A percentile compares a stretch with the other conserved stretches of the same genome.
Conservation (phyloP, 2,888 invertebrate species). For the Lasioglossum pauxillum region DNA sequence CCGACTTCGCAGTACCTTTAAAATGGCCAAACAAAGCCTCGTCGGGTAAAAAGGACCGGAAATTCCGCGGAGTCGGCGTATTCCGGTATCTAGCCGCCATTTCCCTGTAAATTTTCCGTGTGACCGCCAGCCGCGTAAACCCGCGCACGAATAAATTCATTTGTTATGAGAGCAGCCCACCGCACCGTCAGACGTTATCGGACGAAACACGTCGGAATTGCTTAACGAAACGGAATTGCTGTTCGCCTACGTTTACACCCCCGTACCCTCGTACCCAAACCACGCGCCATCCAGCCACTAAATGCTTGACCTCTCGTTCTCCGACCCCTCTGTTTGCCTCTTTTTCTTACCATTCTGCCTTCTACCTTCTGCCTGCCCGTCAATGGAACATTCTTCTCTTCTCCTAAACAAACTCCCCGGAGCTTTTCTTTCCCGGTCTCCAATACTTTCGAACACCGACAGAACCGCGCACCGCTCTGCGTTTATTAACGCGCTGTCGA, state of each 20-base stretch:
- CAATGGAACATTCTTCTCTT: conserved; percentile 16
- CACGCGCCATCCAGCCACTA: neutral
- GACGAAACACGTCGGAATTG: conserved; percentile 74
- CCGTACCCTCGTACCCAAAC: conserved; percentile 13
- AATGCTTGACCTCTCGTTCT: neutral
- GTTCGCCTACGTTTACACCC: conserved; percentile 49
- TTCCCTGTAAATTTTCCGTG: conserved; percentile 72
- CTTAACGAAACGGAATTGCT: conserved; percentile 77
- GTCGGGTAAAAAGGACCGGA: conserved; percentile 56
- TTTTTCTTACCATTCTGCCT: conserved; percentile 12
- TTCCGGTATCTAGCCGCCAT: conserved; percentile 62
- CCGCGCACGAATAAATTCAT: conserved; percentile 75
- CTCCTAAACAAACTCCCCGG: neutral
- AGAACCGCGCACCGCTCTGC: neutral
- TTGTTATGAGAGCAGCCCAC: conserved; percentile 70
- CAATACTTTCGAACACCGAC: neutral
- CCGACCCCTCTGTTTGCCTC: neutral
- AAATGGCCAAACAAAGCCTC: conserved; percentile 50
- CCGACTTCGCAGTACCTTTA: conserved; percentile 46
- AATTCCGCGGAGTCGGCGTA: conserved; percentile 62
- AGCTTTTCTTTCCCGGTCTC: neutral
- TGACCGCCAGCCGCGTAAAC: conserved; percentile 67
- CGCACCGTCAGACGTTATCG: conserved; percentile 71
- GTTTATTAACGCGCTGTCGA: neutral
- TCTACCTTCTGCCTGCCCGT: neutral